Conservation (phyloP, 2,113 vertebrate species). For the Tachuris rubrigastra region DNA sequence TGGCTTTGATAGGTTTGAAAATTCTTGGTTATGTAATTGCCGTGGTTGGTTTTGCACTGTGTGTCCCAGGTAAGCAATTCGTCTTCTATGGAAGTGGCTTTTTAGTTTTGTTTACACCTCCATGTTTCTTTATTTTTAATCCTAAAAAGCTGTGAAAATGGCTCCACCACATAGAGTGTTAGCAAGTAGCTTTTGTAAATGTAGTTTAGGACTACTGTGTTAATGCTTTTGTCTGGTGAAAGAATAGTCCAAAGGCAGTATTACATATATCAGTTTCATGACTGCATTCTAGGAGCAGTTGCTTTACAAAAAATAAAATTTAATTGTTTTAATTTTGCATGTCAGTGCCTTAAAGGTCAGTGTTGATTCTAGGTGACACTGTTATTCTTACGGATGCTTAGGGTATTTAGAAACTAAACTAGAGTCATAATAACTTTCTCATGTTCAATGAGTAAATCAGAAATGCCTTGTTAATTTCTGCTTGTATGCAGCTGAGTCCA, state of each 20-base stretch:
- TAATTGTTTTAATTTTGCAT: neutral
- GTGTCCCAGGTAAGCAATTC: slow-evolving; percentile 67
- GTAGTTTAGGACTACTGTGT: neutral
- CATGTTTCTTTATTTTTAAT: neutral
- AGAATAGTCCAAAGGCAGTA: neutral
- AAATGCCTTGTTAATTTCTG: neutral
- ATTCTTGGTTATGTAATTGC: slow-evolving; percentile 70
- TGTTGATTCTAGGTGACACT: neutral
- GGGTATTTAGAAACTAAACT: neutral
- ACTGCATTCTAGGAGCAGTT: neutral
- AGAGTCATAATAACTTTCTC: neutral
- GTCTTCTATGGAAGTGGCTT: neutral
- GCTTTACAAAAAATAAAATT: neutral
- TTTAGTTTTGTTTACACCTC: neutral
- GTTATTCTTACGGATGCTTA: neutral
- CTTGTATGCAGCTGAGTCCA: neutral
- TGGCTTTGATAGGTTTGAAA: slow-evolving; percentile 63
- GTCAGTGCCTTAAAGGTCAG: neutral
- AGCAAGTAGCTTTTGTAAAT: neutral
- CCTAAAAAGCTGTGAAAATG: neutral
- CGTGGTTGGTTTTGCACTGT: slow-evolving; percentile 71
- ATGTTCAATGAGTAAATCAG: neutral
- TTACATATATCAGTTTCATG: neutral
- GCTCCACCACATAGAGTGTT: neutral
- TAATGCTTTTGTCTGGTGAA: neutral